Percentiles rank a stretch among this genome's conserved stretches.
Conservation (phyloP, 2,888 invertebrate genomes). For the Aphodius sticticus region DNA sequence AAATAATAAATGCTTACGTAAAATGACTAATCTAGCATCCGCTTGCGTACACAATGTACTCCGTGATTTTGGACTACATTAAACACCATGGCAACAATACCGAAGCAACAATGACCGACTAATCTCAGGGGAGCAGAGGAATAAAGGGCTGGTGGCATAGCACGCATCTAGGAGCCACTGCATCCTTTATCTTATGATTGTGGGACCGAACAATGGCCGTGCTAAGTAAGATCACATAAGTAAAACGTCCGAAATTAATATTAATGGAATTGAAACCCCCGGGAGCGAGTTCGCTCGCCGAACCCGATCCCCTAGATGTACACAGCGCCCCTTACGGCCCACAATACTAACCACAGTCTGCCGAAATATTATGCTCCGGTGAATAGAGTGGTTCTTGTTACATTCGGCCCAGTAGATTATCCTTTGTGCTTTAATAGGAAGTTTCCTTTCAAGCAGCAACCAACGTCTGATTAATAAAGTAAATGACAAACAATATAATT, state of each 20-base stretch:
- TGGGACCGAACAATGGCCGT: slow-evolving; percentile 4
- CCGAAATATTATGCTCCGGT: background rate
- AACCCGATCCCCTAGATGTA: background rate
- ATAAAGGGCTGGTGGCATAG: slow-evolving; percentile 4
- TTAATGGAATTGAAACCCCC: slow-evolving; percentile 4
- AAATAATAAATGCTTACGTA: background rate
- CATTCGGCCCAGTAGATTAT: background rate
- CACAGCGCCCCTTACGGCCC: background rate
- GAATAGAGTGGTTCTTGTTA: background rate
- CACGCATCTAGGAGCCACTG: background rate
- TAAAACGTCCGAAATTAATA: slow-evolving; percentile 4
- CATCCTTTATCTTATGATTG: slow-evolving; percentile 4
- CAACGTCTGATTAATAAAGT: background rate
- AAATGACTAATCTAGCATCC: background rate
- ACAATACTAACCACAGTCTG: background rate
- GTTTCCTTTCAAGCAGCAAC: background rate
- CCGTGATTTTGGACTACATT: background rate
- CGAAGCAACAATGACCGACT: slow-evolving; percentile 4
- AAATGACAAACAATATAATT: background rate
- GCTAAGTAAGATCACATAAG: slow-evolving; percentile 4
- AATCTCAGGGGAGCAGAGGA: slow-evolving; percentile 4
- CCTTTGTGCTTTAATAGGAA: background rate
- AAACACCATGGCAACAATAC: background rate
- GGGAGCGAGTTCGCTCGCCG: background rate
- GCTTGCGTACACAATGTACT: background rate